phyloP scores from a whole-genome alignment of 2,888 invertebrate species.

The Lingula anatina region DNA sequence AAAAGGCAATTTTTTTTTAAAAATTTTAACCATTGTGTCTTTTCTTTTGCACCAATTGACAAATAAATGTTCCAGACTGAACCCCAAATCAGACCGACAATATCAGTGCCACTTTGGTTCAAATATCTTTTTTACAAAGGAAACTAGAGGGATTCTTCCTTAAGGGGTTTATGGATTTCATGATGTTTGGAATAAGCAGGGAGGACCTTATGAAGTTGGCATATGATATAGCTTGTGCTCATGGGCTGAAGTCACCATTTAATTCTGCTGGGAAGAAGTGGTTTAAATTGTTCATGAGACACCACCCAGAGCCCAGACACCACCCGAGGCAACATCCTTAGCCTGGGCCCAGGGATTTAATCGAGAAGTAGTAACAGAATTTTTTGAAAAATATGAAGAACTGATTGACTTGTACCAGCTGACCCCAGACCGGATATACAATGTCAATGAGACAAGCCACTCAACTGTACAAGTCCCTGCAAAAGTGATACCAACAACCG shows the following conservation, averaged over 20 bases:
- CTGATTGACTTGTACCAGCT: background rate
- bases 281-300: background rate
- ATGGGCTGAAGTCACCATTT: background rate
- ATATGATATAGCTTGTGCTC: background rate
- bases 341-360: conserved; percentile 1
- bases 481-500: background rate
- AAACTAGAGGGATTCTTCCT: no score
- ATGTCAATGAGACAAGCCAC: background rate
- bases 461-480: conserved; percentile 2
- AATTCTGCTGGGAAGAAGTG: conserved; percentile 2
- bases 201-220: background rate
- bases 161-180: no score
- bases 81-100: no score
- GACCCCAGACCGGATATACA: background rate
- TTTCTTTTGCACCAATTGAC: no score
- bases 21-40: no score
- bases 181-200: no score
- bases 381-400: conserved; percentile 1
- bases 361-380: background rate
- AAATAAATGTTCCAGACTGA: no score
- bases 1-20: no score
- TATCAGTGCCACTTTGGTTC: no score
- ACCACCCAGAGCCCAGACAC: background rate
- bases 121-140: no score
- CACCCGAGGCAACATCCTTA: conserved; percentile 3